Base-by-base conservation (phyloP, 2,888 invertebrate species). In the Biston betularia region DNA sequence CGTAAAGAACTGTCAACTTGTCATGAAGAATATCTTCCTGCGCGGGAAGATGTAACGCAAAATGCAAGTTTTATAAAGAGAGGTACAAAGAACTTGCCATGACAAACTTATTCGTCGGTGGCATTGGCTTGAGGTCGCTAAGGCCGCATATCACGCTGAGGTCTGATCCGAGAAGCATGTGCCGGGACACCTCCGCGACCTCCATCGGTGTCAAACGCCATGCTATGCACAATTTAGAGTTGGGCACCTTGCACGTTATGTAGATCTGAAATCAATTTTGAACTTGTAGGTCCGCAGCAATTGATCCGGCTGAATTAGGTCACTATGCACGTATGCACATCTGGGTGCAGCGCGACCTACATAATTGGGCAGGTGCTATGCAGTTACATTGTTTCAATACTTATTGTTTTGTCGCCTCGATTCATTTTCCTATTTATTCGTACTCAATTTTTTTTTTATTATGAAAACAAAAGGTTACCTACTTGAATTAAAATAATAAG, bases 71-170 rank as follows among this genome's bases (percentile, higher is more conserved):
- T 45, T 12, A 45, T 34, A 34, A 12, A 14, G n/a, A 45, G 34
- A 6, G 14, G 34, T 38, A 14, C 9, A 12, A 50, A 40, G 10
- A 55, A 44, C 71, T 74, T 72, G 73, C 77, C 69, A 58, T 65
- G 24, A 76, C 60, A 40, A 73, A 75, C 44, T 65, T 73, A 8
- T 62, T 61, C 34, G 45, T 68, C n/a, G 75, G 71, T 1, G 69
- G 57, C 0, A 77, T 58, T 2, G 77, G 73, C 63, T 65, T 76
- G 40, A 81, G 63, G 57, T 80, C 72, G 70, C 79, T 85, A 6
- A 83, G 60, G 33, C 84, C 89, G 68, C 90, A 90, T 46, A 72
- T 60, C 9, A 70, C 50, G 12, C 68, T 70, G 38, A 76, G 64
- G 24, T 72, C 68, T 2, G 75, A 68, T 9, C 71, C 75, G 1